A percentile compares a stretch with the other conserved stretches of the same genome.
phyloP scores from a whole-genome alignment of 2,113 vertebrate genomes.

The Macquaria australasica region DNA sequence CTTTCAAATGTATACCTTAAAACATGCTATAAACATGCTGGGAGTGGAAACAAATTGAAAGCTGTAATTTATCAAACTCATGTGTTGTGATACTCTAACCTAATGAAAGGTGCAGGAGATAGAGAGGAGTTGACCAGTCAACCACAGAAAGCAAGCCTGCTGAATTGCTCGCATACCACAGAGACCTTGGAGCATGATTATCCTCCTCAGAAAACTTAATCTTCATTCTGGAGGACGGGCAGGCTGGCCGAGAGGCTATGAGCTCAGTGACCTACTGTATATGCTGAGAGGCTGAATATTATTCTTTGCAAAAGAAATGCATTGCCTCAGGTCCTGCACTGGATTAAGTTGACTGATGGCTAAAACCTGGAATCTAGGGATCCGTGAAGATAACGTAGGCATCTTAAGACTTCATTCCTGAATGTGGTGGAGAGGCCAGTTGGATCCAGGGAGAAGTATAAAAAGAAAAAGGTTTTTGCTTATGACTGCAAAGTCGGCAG shows the following conservation, averaged over 20 bases:
- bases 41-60: background rate
- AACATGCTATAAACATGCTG: background rate
- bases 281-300: slow-evolving; percentile 66
- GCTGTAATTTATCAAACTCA: slow-evolving; percentile 7
- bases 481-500: slow-evolving; percentile 1
- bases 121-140: slow-evolving; percentile 51
- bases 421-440: background rate
- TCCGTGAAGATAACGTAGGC: slow-evolving; percentile 36
- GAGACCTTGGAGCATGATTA: slow-evolving; percentile 72
- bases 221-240: slow-evolving; percentile 73
- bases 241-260: slow-evolving; percentile 51
- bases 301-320: slow-evolving; percentile 64
- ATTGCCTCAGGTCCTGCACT: slow-evolving; percentile 64
- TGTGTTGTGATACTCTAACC: slow-evolving; percentile 39
- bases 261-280: slow-evolving; percentile 72
- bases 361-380: slow-evolving; percentile 46
- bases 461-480: slow-evolving; percentile 18
- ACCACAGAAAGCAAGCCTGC: slow-evolving; percentile 48
- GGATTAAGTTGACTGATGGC: slow-evolving; percentile 73
- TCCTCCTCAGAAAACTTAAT: slow-evolving; percentile 77
- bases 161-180: slow-evolving; percentile 69
- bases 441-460: background rate
- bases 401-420: slow-evolving; percentile 11
- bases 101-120: slow-evolving; percentile 53
- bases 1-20: slow-evolving; percentile 11